phyloP scores from a whole-genome alignment of 2,888 invertebrate species.

The Drosophila koepferae region DNA sequence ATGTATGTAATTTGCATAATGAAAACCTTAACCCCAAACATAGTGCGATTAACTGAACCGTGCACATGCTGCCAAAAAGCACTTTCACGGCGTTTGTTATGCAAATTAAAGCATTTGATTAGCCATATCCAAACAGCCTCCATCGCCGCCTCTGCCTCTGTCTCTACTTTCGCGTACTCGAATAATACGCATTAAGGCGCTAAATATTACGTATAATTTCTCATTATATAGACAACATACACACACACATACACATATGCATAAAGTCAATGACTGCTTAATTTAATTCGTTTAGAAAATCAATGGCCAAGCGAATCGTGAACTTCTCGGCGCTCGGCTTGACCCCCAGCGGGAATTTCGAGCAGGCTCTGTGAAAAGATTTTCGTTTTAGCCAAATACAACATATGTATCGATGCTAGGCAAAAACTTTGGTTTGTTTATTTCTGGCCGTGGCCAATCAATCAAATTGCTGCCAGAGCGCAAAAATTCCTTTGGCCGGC shows the following conservation, averaged over 20 bases:
- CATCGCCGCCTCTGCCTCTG: background rate
- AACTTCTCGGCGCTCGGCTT: conserved; percentile 42
- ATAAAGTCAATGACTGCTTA: conserved; percentile 76
- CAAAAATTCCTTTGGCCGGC: conserved; percentile 27
- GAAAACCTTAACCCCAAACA: conserved; percentile 76
- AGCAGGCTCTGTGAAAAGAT: conserved; percentile 67
- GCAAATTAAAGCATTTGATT: conserved; percentile 77
- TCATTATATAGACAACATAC: conserved; percentile 27
- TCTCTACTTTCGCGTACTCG: conserved; percentile 19
- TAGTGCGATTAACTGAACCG: conserved; percentile 68
- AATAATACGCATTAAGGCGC: conserved; percentile 47
- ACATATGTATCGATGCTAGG: background rate
- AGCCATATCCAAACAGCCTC: conserved; percentile 33
- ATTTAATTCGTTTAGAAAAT: conserved; percentile 74
- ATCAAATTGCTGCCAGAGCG: conserved; percentile 57
- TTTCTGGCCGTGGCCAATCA: conserved; percentile 68
- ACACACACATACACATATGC: background rate
- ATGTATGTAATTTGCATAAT: conserved; percentile 70
- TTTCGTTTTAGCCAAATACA: conserved; percentile 52
- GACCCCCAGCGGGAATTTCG: conserved; percentile 56
- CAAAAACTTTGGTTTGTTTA: conserved; percentile 39
- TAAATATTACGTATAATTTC: conserved; percentile 45
- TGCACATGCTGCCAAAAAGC: conserved; percentile 44
- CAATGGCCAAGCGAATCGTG: conserved; percentile 59
- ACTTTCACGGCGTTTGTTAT: conserved; percentile 70